Evolutionary conservation across 2,113 vertebrate species (phyloP).

Genomic region (Coracopsis vasa): DNA sequence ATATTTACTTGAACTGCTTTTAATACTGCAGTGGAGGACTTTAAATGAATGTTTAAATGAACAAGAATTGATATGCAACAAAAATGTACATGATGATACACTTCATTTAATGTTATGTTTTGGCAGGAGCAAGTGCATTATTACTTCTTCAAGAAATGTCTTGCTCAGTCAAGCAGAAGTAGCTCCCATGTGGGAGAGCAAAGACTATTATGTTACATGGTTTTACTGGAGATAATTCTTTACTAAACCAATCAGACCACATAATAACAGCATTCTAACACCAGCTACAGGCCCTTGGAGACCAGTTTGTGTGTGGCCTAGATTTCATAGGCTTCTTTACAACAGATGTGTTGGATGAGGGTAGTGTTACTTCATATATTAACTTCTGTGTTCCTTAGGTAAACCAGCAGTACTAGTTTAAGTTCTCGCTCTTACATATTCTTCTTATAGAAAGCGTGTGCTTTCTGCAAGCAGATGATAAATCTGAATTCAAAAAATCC

Average conservation of each 20-base stretch:
- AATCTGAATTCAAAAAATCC: neutral
- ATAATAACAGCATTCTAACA: conserved; percentile 75
- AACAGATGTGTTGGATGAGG: conserved; percentile 74
- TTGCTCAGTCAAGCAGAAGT: conserved; percentile 27
- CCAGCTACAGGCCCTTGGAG: conserved; percentile 63
- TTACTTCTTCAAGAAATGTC: conserved; percentile 15
- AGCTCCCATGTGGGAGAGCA: conserved; percentile 30
- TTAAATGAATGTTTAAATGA: neutral
- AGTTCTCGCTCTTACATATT: conserved; percentile 10
- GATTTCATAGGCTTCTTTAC: conserved; percentile 67
- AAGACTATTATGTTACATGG: conserved; percentile 55
- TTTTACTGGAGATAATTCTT: conserved; percentile 69
- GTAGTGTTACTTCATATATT: conserved; percentile 69
- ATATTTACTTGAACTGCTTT: neutral
- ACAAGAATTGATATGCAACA: neutral
- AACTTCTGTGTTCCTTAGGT: conserved; percentile 56
- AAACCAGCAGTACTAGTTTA: conserved; percentile 8
- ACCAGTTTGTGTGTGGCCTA: conserved; percentile 76
- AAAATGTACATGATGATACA: neutral
- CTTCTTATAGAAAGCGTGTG: neutral
- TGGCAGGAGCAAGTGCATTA: conserved; percentile 18
- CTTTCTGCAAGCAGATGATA: neutral
- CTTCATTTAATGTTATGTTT: neutral
- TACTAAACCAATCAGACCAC: conserved; percentile 70
- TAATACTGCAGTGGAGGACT: neutral